Evolutionary conservation across 2,113 vertebrate species (phyloP).

Genomic region (Climacteris rufus): DNA sequence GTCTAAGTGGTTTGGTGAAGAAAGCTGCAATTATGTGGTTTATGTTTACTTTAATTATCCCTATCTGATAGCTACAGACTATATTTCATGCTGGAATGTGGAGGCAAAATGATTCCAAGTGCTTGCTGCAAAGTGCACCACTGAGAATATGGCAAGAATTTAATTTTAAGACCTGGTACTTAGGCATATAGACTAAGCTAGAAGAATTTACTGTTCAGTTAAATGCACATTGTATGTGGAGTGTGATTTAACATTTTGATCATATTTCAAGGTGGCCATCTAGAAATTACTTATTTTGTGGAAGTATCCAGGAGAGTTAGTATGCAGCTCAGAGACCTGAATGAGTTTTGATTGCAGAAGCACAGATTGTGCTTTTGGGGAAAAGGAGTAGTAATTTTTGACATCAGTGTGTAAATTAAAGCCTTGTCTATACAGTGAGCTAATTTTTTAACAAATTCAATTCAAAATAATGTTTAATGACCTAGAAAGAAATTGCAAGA

Average conservation of each 20-base stretch:
- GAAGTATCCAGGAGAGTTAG: background rate
- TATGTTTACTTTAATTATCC: slow-evolving; percentile 29
- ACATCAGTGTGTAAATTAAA: background rate
- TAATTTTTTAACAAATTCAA: background rate
- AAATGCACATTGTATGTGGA: background rate
- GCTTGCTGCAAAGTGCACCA: background rate
- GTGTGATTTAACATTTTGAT: background rate
- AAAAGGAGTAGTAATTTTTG: background rate
- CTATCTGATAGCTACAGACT: background rate
- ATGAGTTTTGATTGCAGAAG: background rate
- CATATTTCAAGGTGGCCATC: background rate
- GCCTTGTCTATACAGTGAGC: background rate
- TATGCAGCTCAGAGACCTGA: background rate
- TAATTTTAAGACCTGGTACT: slow-evolving; percentile 4
- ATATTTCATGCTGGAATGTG: background rate
- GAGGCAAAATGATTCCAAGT: background rate
- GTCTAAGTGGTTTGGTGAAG: background rate
- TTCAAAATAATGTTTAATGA: background rate
- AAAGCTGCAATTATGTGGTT: background rate
- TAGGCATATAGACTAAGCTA: background rate
- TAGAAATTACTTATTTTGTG: background rate
- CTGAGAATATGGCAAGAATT: background rate
- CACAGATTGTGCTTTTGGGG: background rate
- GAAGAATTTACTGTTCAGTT: background rate
- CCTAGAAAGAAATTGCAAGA: background rate